Percentiles rank a stretch among this genome's conserved stretches.
Evolutionary conservation across 2,113 vertebrate species (phyloP).

Genomic region (Cryptoleucopteryx plumbea): DNA sequence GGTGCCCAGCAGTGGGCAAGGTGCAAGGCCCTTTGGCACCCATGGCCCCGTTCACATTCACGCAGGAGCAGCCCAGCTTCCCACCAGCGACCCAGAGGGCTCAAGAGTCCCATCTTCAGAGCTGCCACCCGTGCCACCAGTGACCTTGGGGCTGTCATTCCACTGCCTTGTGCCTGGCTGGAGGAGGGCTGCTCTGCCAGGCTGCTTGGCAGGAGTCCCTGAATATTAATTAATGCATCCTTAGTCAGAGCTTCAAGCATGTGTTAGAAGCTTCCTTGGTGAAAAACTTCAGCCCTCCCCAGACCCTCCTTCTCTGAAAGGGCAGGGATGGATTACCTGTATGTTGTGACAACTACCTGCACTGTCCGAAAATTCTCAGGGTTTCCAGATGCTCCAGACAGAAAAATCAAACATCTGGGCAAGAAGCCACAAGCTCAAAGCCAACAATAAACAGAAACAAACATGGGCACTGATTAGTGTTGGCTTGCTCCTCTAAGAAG

Average conservation of each 20-base stretch:
- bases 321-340: neutral
- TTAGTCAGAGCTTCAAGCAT: neutral
- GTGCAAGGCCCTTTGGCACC: neutral
- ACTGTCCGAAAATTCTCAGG: neutral
- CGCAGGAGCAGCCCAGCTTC: neutral
- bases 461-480: neutral
- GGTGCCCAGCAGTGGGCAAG: rapidly evolving
- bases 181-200: neutral
- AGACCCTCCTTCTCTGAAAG: neutral
- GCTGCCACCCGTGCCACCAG: rapidly evolving
- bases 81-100: neutral
- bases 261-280: neutral
- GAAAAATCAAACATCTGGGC: neutral
- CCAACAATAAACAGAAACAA: neutral
- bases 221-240: neutral
- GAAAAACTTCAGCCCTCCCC: neutral
- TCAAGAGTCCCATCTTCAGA: neutral
- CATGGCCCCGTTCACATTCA: rapidly evolving
- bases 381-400: neutral
- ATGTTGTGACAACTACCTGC: neutral
- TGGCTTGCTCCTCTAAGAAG: neutral
- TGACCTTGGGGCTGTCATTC: neutral
- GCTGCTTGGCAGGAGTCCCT: neutral
- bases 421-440: neutral
- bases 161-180: neutral